A percentile compares a stretch with the other conserved stretches of the same genome.
phyloP scores from a whole-genome alignment of 1,140 invertebrate genomes.

The Ptiloglossa arizonensis region DNA sequence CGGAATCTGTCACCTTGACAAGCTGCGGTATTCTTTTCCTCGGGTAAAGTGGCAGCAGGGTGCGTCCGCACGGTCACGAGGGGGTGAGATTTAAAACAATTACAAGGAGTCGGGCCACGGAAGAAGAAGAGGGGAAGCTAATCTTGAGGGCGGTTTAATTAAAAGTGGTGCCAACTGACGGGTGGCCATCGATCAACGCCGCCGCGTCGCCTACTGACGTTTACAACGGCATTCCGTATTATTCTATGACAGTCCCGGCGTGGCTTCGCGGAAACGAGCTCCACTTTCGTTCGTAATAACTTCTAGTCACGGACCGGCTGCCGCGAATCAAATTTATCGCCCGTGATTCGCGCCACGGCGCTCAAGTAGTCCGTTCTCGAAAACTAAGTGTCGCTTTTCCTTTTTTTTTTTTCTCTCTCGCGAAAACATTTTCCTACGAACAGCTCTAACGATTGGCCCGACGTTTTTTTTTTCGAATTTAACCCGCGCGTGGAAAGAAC shows the following conservation, averaged over 20 bases:
- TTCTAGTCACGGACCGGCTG: conserved; percentile 41
- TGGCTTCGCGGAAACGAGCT: conserved; percentile 6
- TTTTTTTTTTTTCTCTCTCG: neutral
- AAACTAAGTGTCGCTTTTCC: neutral
- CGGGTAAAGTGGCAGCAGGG: conserved; percentile 66
- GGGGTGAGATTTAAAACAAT: conserved; percentile 81
- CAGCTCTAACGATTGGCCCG: too few species aligned
- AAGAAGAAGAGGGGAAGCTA: conserved; percentile 72
- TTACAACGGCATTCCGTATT: conserved; percentile 59
- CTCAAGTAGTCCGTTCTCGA: neutral
- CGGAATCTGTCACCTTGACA: conserved; percentile 78
- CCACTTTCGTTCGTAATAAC: conserved; percentile 36
- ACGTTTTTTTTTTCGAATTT: too few species aligned
- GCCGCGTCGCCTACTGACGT: conserved; percentile 65
- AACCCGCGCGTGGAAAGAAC: too few species aligned
- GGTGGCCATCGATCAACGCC: conserved; percentile 81
- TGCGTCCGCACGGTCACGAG: conserved; percentile 51
- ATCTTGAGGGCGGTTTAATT: conserved; percentile 82
- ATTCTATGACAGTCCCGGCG: conserved; percentile 54
- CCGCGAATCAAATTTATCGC: conserved; percentile 31
- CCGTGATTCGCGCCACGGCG: neutral
- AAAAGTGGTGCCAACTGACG: conserved; percentile 82
- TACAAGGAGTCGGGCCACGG: conserved; percentile 70
- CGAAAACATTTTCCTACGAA: too few species aligned
- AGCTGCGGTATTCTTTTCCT: conserved; percentile 75